These are phyloP conservation scores for Phrynosoma platyrhinos DNA, from an alignment of 2,113 vertebrate species.

Conservation along the genomic window DNA sequence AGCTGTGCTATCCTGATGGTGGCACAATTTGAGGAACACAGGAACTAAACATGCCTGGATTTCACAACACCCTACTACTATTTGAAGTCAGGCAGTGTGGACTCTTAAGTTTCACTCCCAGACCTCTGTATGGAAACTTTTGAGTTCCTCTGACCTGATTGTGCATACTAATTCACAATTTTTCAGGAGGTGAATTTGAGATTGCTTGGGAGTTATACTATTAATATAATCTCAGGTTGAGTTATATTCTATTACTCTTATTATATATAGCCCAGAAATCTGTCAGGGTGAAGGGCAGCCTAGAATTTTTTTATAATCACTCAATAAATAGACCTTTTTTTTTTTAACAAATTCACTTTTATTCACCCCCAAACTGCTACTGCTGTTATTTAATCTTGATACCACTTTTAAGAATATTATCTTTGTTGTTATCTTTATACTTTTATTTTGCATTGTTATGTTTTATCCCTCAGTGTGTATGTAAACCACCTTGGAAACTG, in stretches of 20 bases:
- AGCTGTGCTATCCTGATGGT: conserved; percentile 64
- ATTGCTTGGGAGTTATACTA: neutral
- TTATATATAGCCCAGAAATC: neutral
- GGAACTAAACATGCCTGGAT: neutral
- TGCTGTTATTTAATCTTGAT: neutral
- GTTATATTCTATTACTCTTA: neutral
- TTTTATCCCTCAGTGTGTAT: neutral
- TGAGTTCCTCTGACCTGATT: neutral
- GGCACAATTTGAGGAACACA: conserved; percentile 12
- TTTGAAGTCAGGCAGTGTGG: neutral
- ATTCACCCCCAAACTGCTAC: neutral
- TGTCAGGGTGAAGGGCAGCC: neutral
- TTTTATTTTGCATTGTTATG: neutral
- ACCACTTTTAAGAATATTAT: neutral
- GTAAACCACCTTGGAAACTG: neutral
- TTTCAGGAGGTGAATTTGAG: conserved; percentile 5
- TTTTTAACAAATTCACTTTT: neutral
- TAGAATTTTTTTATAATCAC: neutral
- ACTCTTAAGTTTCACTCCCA: neutral
- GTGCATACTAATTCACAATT: too few relatives aligned
- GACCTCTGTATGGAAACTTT: neutral
- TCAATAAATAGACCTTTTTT: neutral
- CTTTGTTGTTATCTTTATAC: neutral
- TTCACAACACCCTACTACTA: conserved; percentile 37
- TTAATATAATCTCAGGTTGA: neutral